Percentiles rank a stretch among this genome's conserved stretches.
These are phyloP conservation scores for Luperina testacea DNA, from an alignment of 2,888 invertebrate genomes.

Conservation along the genomic window DNA sequence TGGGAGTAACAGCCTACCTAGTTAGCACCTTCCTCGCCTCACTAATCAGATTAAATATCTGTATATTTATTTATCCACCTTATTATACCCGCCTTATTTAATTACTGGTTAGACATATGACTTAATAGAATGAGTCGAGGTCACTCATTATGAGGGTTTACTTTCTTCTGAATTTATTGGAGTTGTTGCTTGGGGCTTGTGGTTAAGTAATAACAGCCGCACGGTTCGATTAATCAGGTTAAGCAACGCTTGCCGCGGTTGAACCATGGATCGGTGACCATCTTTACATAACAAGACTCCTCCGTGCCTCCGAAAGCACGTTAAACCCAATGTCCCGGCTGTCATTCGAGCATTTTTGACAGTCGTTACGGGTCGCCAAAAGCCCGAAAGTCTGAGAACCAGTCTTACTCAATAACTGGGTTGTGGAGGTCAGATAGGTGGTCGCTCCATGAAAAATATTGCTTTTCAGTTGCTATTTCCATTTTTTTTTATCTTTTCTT, in stretches of 20 bases:
- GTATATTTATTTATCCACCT: too few relatives aligned
- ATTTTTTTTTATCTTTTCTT: too few relatives aligned
- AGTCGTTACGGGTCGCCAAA: neutral
- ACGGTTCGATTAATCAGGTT: too few relatives aligned
- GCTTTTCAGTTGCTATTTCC: neutral
- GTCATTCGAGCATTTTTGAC: neutral
- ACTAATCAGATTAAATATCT: slow-evolving; percentile 17
- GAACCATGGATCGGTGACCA: neutral
- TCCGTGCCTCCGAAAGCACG: neutral
- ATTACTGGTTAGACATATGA: slow-evolving; percentile 25
- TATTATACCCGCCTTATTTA: slow-evolving; percentile 7
- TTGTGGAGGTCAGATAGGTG: neutral
- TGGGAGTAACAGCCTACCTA: neutral
- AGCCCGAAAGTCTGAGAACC: too few relatives aligned
- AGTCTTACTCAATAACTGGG: neutral
- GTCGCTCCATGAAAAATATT: neutral
- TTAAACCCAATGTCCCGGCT: neutral
- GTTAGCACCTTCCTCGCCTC: neutral
- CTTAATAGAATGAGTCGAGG: slow-evolving; percentile 4
- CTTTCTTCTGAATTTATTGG: neutral
- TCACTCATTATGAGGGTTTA: neutral
- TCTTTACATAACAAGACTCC: neutral
- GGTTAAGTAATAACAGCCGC: too few relatives aligned
- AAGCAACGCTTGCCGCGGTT: neutral
- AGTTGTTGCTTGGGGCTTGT: neutral